Evolutionary conservation across 1,140 invertebrate genomes (phyloP), one percentile per base, ranked within the genome.

Genomic region (Pseudobourletiella spinata): DNA sequence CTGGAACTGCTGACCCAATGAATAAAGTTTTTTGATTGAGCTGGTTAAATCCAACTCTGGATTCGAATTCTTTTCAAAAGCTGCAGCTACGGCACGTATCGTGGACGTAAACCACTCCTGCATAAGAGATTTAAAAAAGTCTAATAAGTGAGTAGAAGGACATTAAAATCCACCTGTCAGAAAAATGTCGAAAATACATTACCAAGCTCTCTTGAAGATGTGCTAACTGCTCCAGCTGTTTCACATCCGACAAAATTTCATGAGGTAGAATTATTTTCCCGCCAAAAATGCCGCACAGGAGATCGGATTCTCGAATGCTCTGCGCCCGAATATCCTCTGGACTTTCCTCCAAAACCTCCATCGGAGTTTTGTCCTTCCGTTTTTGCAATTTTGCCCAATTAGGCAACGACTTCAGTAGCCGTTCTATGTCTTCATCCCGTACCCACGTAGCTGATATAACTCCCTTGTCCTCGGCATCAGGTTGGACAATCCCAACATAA

Each of bases 151-250:
- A n/a, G n/a, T n/a, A n/a, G n/a, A n/a, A n/a, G n/a, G 50, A 30
- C 6, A 28, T 20, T 11, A 22, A 14, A 72, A 71, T 0, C 61
- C 66, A 18, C 66, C 72, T 70, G 32, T 67, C 59, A 54, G n/a
- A n/a, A n/a, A n/a, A n/a, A n/a, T n/a, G n/a, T n/a, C n/a, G n/a
- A n/a, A n/a, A n/a, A n/a, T n/a, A n/a, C n/a, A n/a, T 78, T 72
- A 88, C 88, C 82, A 95, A 85, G 72, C 89, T 93, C 75, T 97
- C 92, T 73, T 94, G 91, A 26, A 97, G 78, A 62, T 91, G 85
- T 1, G 89, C 92, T 1, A 96, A 74, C 61, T 87, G 86, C 63
- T 84, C 84, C 15, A 95, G 78, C 65, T 89, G 84, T 30, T 80
- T 80, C 35, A 88, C 81, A 67, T 87, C 89, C 0, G 84, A 83